Evolutionary conservation across 2,888 invertebrate genomes (phyloP).

Genomic region (Mythimna lalbum): DNA sequence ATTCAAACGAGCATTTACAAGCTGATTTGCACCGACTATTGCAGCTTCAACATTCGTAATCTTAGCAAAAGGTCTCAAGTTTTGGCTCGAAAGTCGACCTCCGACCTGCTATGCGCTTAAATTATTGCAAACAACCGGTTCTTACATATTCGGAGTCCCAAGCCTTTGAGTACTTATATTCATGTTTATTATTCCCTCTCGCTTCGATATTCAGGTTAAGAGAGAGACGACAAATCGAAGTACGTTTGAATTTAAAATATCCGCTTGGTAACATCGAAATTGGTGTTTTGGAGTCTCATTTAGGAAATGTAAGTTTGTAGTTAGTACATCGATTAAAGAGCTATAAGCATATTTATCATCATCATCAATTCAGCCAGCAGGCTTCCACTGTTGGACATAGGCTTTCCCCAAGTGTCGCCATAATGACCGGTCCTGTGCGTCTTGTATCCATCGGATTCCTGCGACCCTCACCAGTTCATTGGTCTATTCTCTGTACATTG

Average conservation of each 20-base stretch:
- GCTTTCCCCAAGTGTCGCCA: too few species aligned
- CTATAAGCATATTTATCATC: too few species aligned
- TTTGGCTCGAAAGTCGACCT: constrained; percentile 74
- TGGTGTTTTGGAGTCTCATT: constrained; percentile 26
- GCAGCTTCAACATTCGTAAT: constrained; percentile 44
- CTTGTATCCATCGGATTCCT: too few species aligned
- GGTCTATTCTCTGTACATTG: too few species aligned
- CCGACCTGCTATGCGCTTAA: constrained; percentile 74
- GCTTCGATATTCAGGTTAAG: constrained; percentile 7
- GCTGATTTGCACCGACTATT: constrained; percentile 44
- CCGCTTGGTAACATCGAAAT: constrained; percentile 53
- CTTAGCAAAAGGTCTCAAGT: constrained; percentile 56
- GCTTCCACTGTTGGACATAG: too few species aligned
- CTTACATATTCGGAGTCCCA: constrained; percentile 69
- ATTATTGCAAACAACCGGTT: constrained; percentile 79
- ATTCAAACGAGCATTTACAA: constrained; percentile 23
- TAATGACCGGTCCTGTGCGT: too few species aligned
- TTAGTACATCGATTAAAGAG: background rate
- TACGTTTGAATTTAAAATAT: constrained; percentile 64
- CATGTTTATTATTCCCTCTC: constrained; percentile 55
- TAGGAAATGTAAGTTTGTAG: constrained; percentile 13
- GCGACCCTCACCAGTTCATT: too few species aligned
- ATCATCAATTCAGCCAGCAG: too few species aligned
- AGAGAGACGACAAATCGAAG: constrained; percentile 52
- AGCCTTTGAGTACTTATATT: constrained; percentile 59